Conservation (phyloP, 2,888 invertebrate species). For the Chaetogeoica ovagalla region DNA sequence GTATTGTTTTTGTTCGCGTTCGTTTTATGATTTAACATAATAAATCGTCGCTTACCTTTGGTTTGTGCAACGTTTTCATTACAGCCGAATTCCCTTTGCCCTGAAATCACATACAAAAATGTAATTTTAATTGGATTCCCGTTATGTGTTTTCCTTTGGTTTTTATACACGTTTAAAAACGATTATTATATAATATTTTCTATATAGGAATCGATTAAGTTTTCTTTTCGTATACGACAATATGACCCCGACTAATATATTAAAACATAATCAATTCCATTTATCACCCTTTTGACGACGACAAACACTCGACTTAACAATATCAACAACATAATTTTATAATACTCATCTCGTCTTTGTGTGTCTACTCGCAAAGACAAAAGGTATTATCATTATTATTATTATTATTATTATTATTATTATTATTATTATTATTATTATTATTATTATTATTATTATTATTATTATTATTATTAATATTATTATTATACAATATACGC, state of each 20-base stretch:
- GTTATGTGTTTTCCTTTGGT: background rate
- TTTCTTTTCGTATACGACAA: background rate
- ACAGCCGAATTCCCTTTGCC: conserved; percentile 40
- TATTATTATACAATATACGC: background rate
- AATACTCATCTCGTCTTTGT: background rate
- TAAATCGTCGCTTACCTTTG: conserved; percentile 51
- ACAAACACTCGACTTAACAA: conserved; percentile 10
- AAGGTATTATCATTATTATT: conserved; percentile 6
- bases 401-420: too few relatives aligned
- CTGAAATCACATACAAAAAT: conserved; percentile 38
- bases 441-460: too few relatives aligned
- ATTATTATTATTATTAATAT: too few relatives aligned
- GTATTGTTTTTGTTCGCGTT: conserved; percentile 19
- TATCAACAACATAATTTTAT: background rate
- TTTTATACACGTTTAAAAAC: too few relatives aligned
- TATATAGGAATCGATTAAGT: too few relatives aligned
- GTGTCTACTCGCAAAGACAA: background rate
- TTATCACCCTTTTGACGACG: background rate
- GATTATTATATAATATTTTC: too few relatives aligned
- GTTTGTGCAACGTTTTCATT: conserved; percentile 50
- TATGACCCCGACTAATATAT: background rate
- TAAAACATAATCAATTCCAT: conserved; percentile 5
- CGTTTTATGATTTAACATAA: conserved; percentile 52
- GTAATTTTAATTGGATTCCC: conserved; percentile 5
- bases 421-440: too few relatives aligned